Conservation (phyloP, 2,888 invertebrate species). For the Calameuta idolon region DNA sequence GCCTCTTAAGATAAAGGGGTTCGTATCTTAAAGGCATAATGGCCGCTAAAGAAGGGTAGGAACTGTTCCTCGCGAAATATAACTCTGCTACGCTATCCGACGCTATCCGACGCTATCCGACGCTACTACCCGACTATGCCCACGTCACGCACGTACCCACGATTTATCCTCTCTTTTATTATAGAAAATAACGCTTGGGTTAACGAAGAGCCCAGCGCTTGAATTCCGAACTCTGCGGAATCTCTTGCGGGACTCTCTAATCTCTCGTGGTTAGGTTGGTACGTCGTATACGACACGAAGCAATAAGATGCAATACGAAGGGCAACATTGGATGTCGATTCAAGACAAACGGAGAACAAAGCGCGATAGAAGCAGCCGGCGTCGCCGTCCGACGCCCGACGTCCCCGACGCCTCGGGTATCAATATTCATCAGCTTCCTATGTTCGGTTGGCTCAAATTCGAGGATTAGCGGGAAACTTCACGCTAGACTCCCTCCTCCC, state of each 20-base stretch:
- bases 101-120: conserved; percentile 9
- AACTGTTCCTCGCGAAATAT: conserved; percentile 55
- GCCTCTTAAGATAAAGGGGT: conserved; percentile 63
- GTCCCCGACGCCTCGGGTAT: conserved; percentile 40
- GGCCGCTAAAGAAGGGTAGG: conserved; percentile 58
- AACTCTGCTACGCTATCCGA: conserved; percentile 42
- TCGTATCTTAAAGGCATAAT: conserved; percentile 57
- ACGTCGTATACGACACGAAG: too few relatives aligned
- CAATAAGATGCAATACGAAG: too few relatives aligned
- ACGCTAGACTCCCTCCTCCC: conserved; percentile 31
- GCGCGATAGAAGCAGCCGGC: too few relatives aligned
- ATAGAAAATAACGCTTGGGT: conserved; percentile 47
- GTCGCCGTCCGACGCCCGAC: too few relatives aligned
- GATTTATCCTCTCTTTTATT: conserved; percentile 62
- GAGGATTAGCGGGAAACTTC: conserved; percentile 64
- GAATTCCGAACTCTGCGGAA: too few relatives aligned
- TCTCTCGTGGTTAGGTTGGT: too few relatives aligned
- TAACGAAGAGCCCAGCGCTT: not conserved
- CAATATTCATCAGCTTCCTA: conserved; percentile 67
- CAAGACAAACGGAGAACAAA: too few relatives aligned
- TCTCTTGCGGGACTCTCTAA: too few relatives aligned
- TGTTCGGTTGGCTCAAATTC: conserved; percentile 65
- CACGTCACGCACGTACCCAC: conserved; percentile 33
- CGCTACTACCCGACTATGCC: too few relatives aligned
- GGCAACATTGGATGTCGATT: too few relatives aligned